Conservation (phyloP, 2,888 invertebrate species). For the Frankliniella intonsa region DNA sequence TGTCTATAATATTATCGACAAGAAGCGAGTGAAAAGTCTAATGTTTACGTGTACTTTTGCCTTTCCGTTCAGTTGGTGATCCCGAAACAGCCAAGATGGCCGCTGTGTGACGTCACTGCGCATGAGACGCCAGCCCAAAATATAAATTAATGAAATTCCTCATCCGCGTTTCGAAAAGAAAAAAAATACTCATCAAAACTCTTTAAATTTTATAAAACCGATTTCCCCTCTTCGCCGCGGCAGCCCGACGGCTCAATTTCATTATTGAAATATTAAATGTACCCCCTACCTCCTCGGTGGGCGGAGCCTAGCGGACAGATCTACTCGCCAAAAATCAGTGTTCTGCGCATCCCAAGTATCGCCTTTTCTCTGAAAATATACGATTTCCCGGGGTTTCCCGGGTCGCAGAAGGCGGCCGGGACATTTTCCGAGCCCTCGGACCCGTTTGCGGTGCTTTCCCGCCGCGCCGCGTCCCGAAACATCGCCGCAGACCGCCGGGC, state of each 20-base stretch:
- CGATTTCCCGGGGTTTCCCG: neutral
- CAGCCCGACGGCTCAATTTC: neutral
- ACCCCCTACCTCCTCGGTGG: constrained; percentile 1
- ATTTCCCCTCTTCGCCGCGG: neutral
- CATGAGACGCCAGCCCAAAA: constrained; percentile 6
- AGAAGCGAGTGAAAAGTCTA: neutral
- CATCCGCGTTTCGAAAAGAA: neutral
- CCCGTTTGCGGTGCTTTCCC: neutral
- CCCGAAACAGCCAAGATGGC: neutral
- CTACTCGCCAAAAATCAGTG: neutral
- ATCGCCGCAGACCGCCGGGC: neutral
- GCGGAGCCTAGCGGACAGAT: neutral
- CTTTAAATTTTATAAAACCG: neutral
- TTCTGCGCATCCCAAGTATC: neutral
- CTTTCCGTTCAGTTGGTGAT: neutral
- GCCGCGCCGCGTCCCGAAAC: neutral
- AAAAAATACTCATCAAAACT: neutral
- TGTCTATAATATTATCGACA: neutral
- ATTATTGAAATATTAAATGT: constrained; percentile 13
- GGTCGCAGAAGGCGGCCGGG: neutral
- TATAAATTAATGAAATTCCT: neutral
- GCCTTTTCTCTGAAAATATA: constrained; percentile 3
- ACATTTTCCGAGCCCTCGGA: neutral
- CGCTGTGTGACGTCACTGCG: neutral
- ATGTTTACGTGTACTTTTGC: constrained; percentile 14